Conservation (phyloP, 2,113 vertebrate species). For the Peromyscus leucopus region DNA sequence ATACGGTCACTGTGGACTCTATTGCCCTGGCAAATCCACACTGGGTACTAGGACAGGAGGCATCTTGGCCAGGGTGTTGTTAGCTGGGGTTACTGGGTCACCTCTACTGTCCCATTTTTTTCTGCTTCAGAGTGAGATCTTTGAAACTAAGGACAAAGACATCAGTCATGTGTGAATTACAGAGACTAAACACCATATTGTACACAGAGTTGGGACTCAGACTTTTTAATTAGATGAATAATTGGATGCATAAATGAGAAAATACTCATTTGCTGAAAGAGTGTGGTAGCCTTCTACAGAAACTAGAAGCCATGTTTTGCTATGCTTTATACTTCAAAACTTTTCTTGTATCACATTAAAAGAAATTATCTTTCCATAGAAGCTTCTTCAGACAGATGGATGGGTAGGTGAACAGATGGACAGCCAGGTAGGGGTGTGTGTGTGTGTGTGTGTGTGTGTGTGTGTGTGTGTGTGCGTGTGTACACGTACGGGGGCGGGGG, state of each 20-base stretch:
- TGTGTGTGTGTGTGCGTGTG: not conserved
- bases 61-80: not conserved
- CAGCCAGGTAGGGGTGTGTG: not conserved
- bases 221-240: not conserved
- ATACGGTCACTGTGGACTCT: not conserved
- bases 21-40: not conserved
- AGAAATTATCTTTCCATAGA: not conserved
- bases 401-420: no score
- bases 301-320: not conserved
- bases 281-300: not conserved
- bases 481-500: no score
- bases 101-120: not conserved
- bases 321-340: not conserved
- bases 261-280: not conserved
- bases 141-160: not conserved
- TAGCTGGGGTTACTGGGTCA: not conserved
- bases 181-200: not conserved
- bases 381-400: not conserved
- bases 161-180: not conserved
- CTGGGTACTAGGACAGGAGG: not conserved
- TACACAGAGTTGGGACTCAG: not conserved
- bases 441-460: not conserved
- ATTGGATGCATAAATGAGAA: not conserved
- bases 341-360: not conserved
- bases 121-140: not conserved